Evolutionary conservation across 2,888 invertebrate species (phyloP).

Genomic region (Deroplatys truncata): DNA sequence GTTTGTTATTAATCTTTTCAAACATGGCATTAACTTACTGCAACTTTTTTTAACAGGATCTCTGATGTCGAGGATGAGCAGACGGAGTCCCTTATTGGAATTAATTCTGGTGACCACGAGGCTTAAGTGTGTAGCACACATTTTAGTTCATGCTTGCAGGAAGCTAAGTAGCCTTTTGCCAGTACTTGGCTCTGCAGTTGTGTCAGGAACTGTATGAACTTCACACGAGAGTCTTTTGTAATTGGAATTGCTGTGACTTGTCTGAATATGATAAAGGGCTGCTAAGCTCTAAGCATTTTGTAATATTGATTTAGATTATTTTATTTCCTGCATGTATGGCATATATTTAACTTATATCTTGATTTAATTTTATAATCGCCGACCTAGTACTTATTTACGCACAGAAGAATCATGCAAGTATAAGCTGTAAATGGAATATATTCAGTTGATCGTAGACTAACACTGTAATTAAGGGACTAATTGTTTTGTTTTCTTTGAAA

Average conservation of each 20-base stretch:
- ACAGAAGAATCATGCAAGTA: not conserved
- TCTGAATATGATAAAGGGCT: not conserved
- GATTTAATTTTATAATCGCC: not conserved
- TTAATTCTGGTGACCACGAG: conserved; percentile 55
- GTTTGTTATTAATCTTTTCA: too few relatives aligned
- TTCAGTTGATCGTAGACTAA: not conserved
- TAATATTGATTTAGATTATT: not conserved
- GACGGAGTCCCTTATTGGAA: conserved; percentile 63
- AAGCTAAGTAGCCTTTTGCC: not conserved
- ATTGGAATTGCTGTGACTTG: not conserved
- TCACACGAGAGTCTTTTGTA: not conserved
- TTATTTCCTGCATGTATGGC: not conserved
- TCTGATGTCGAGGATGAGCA: conserved; percentile 63
- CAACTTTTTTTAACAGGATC: conserved; percentile 47
- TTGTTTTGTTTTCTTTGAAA: not conserved
- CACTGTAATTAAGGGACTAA: not conserved
- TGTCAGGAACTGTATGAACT: not conserved
- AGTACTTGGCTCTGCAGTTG: not conserved
- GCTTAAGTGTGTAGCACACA: conserved; percentile 41
- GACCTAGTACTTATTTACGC: not conserved
- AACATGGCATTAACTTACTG: too few relatives aligned
- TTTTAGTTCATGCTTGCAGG: not conserved
- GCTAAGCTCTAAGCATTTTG: not conserved
- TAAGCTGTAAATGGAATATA: not conserved
- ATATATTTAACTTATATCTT: not conserved